Conservation (phyloP, 2,888 invertebrate species). For the Xylota sylvarum region DNA sequence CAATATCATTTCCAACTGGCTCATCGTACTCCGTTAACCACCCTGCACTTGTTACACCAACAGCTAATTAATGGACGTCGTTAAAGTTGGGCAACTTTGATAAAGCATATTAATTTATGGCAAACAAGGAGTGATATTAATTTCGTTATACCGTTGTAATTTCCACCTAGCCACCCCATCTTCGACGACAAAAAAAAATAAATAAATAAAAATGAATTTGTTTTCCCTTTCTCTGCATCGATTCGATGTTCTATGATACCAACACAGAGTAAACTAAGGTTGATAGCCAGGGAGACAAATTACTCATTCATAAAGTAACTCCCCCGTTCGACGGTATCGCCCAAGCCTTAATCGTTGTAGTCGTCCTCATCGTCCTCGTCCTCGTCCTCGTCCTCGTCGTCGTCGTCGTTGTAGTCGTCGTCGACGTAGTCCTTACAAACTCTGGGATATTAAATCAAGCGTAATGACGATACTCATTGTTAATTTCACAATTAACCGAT, state of each 20-base stretch:
- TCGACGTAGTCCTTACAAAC: slow-evolving; percentile 46
- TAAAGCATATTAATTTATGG: slow-evolving; percentile 67
- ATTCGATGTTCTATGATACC: slow-evolving; percentile 5
- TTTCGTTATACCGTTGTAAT: slow-evolving; percentile 52
- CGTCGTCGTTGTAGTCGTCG: neutral
- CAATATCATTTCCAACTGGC: slow-evolving; percentile 8
- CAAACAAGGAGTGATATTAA: slow-evolving; percentile 68
- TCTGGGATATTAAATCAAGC: slow-evolving; percentile 72
- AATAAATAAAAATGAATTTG: slow-evolving; percentile 36
- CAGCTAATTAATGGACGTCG: slow-evolving; percentile 60
- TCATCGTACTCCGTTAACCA: slow-evolving; percentile 4
- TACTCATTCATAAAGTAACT: slow-evolving; percentile 68
- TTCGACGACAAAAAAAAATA: slow-evolving; percentile 6
- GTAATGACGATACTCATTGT: slow-evolving; percentile 76
- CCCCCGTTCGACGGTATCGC: slow-evolving; percentile 6
- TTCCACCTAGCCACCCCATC: slow-evolving; percentile 17
- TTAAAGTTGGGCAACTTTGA: slow-evolving; percentile 64
- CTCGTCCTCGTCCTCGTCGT: neutral
- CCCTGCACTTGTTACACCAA: slow-evolving; percentile 62
- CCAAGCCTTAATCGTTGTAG: too few relatives aligned
- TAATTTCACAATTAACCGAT: slow-evolving; percentile 77
- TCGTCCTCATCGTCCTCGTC: neutral
- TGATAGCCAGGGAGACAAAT: slow-evolving; percentile 57
- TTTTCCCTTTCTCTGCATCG: slow-evolving; percentile 11
- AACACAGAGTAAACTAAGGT: slow-evolving; percentile 28